Evolutionary conservation across 2,888 invertebrate genomes (phyloP).

Genomic region (Pachydiplax longipennis): DNA sequence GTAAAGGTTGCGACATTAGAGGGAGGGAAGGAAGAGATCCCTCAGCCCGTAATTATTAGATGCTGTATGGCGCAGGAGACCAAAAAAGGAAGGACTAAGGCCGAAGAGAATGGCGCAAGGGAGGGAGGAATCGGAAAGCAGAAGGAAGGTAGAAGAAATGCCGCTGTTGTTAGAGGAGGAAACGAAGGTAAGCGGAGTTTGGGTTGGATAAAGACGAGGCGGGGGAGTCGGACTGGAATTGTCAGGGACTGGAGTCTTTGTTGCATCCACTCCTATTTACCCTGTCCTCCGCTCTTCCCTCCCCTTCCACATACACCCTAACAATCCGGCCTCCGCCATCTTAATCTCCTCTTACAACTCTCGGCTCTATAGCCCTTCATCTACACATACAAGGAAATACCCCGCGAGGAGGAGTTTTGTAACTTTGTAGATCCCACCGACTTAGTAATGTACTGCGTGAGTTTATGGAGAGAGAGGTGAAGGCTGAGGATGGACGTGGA

Average conservation of each 20-base stretch:
- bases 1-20: background rate
- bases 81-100: background rate
- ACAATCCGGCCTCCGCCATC: background rate
- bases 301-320: background rate
- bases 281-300: background rate
- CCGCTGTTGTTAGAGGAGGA: background rate
- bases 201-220: background rate
- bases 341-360: constrained; percentile 21
- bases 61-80: background rate
- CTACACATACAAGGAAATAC: background rate
- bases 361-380: background rate
- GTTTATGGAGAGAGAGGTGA: background rate
- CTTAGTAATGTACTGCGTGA: background rate
- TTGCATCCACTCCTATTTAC: background rate
- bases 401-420: background rate
- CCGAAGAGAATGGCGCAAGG: background rate
- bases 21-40: background rate
- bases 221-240: constrained; percentile 3
- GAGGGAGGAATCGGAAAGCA: background rate
- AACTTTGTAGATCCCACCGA: background rate
- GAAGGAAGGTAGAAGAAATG: background rate
- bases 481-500: too few relatives aligned
- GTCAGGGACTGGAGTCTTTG: background rate
- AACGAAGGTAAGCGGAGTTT: background rate
- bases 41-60: background rate